These are phyloP conservation scores for Silurus meridionalis DNA, from an alignment of 2,113 vertebrate genomes.

Conservation along the genomic window DNA sequence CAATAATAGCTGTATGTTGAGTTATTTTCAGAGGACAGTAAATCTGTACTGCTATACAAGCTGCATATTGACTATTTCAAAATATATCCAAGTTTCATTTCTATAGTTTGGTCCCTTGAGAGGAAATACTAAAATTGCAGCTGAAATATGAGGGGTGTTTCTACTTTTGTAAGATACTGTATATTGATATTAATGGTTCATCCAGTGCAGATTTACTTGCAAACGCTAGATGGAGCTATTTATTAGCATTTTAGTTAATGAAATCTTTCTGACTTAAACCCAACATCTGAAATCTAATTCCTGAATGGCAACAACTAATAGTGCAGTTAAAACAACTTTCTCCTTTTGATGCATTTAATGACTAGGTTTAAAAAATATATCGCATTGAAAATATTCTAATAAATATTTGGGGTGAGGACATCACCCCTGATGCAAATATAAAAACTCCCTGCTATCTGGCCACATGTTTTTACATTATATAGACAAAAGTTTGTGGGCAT, in stretches of 20 bases:
- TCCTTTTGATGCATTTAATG: neutral
- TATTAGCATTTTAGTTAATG: neutral
- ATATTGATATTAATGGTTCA: too few relatives aligned
- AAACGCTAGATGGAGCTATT: constrained; percentile 57
- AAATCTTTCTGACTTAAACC: neutral
- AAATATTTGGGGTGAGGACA: neutral
- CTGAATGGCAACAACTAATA: neutral
- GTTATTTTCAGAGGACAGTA: too few relatives aligned
- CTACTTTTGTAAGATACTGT: too few relatives aligned
- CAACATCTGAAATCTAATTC: neutral
- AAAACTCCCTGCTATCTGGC: neutral
- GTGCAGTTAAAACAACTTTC: neutral
- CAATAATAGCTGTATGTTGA: too few relatives aligned
- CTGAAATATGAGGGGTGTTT: too few relatives aligned
- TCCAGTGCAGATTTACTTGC: too few relatives aligned
- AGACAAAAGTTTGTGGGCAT: too few relatives aligned
- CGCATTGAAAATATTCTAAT: neutral
- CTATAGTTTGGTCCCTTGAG: too few relatives aligned
- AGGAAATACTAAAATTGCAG: too few relatives aligned
- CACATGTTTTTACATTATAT: neutral
- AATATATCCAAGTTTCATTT: too few relatives aligned
- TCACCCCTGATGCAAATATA: neutral
- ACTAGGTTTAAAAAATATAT: neutral
- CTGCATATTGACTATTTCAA: too few relatives aligned
- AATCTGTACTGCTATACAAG: too few relatives aligned